These are phyloP conservation scores for Lymantria monacha DNA, from an alignment of 2,888 invertebrate species.

Conservation along the genomic window DNA sequence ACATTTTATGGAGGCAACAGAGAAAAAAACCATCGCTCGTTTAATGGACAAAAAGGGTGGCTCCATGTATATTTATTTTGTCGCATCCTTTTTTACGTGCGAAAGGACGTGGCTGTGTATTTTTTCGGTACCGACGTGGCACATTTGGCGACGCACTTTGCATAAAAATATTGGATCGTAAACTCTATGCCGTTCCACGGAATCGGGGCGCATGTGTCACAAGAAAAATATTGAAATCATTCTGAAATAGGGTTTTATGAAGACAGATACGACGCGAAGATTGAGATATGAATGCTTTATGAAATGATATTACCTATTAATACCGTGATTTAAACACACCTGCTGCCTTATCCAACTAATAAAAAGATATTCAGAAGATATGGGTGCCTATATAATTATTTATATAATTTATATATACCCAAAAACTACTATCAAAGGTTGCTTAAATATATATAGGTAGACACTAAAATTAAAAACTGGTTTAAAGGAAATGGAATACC, in stretches of 20 bases:
- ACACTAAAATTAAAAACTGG: slow-evolving; percentile 1
- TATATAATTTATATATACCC: not conserved
- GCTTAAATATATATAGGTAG: not conserved
- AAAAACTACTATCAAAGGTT: not conserved
- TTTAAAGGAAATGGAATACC: slow-evolving; percentile 40
- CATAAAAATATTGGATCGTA: slow-evolving; percentile 81
- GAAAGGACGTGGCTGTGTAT: slow-evolving; percentile 72
- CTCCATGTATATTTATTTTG: slow-evolving; percentile 80
- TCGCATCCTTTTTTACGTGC: slow-evolving; percentile 81
- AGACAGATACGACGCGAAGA: slow-evolving; percentile 53
- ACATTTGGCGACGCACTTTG: slow-evolving; percentile 81
- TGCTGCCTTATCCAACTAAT: slow-evolving; percentile 25
- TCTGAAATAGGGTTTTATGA: slow-evolving; percentile 67
- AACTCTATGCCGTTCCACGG: slow-evolving; percentile 62
- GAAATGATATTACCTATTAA: slow-evolving; percentile 41
- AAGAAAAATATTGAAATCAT: slow-evolving; percentile 65
- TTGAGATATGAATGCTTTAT: slow-evolving; percentile 62
- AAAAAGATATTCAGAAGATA: not conserved
- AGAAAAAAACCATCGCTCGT: slow-evolving; percentile 70
- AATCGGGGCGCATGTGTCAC: slow-evolving; percentile 68
- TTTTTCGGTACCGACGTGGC: slow-evolving; percentile 68
- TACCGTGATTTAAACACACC: slow-evolving; percentile 47
- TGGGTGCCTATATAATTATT: not conserved
- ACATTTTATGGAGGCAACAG: slow-evolving; percentile 77
- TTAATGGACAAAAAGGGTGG: slow-evolving; percentile 82